These are phyloP conservation scores for Dichetophora obliterata DNA, from an alignment of 2,888 invertebrate genomes.

Conservation along the genomic window DNA sequence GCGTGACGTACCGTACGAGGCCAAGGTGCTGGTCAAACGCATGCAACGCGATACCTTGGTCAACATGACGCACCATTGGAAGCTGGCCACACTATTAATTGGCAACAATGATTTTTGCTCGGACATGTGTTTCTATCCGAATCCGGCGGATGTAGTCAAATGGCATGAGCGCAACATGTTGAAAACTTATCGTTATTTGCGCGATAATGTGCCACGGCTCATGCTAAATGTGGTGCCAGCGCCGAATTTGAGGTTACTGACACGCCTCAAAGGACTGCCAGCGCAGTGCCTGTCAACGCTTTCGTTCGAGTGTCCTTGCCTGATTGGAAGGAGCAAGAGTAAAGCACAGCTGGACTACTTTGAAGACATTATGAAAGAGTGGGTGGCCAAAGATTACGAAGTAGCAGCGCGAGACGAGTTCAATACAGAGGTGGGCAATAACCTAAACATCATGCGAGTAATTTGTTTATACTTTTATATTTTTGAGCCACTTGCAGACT, in stretches of 20 bases:
- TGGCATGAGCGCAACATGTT: conserved; percentile 72
- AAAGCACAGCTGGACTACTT: conserved; percentile 62
- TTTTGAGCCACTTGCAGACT: conserved; percentile 64
- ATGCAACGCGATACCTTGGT: conserved; percentile 72
- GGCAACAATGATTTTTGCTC: conserved; percentile 76
- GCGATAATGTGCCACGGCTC: conserved; percentile 74
- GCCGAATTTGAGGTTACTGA: conserved; percentile 71
- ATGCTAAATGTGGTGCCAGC: conserved; percentile 73
- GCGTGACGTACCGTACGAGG: conserved; percentile 73
- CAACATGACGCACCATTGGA: conserved; percentile 74
- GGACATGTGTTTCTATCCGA: conserved; percentile 71
- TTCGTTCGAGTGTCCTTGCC: conserved; percentile 73
- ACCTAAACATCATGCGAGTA: no score
- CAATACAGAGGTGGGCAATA: conserved; percentile 60
- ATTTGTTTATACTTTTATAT: neutral
- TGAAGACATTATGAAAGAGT: conserved; percentile 71
- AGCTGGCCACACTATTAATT: conserved; percentile 74
- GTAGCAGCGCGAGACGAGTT: conserved; percentile 69
- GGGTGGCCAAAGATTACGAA: conserved; percentile 72
- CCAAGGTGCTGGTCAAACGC: conserved; percentile 71
- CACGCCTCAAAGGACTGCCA: conserved; percentile 66
- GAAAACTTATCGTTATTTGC: conserved; percentile 68
- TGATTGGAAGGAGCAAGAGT: conserved; percentile 69
- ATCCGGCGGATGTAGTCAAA: conserved; percentile 68
- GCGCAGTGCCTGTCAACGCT: conserved; percentile 68